Base-by-base conservation (phyloP, 2,113 vertebrate species). In the Columba janthina region DNA sequence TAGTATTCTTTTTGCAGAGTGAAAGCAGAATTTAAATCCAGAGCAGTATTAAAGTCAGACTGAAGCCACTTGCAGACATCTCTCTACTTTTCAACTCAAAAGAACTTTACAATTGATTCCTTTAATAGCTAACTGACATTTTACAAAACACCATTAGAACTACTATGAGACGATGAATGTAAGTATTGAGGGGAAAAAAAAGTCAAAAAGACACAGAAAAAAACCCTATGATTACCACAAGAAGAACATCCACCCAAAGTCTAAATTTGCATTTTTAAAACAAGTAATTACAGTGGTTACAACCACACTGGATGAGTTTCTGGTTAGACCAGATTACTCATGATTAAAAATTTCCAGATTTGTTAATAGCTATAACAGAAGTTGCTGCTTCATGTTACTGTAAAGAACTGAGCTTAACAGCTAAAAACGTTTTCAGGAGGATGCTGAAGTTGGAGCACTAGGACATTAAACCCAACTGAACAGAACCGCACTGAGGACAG, bases 251-350 rank as follows among this genome's bases (percentile, higher is more conserved):
- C 60, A 81, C 31, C 22, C 25, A 15, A 66, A 50, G 67, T 85
- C 61, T 76, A 96, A 91, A 94, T 81, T 17, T 80, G 84, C 85
- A 67, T 78, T 94, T 95, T 97, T 92, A 26, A 73, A 94, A 79
- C 62, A 70, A 76, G 61, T 79, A 94, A 89, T 88, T 91, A 85
- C 81, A 89, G 92, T 75, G 74, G 62, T 76, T 91, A 92, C 40
- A 85, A 89, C 83, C 94, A 78, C 85, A 89, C 5, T 81, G 53
- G 31, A 51, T 92, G 85, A 79, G 50, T 65, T 91, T 85, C 89
- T 96, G 86, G 86, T 94, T 85, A 91, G 70, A 85, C 71, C 26
- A 76, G 70, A 93, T 96, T 94, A 96, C 54, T 96, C 81, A 89
- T 74, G 70, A 94, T 93, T 92, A 91, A 51, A 93, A 89, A 88